These are phyloP conservation scores for Rattus rattus DNA, from an alignment of 2,113 vertebrate species.

Conservation along the genomic window DNA sequence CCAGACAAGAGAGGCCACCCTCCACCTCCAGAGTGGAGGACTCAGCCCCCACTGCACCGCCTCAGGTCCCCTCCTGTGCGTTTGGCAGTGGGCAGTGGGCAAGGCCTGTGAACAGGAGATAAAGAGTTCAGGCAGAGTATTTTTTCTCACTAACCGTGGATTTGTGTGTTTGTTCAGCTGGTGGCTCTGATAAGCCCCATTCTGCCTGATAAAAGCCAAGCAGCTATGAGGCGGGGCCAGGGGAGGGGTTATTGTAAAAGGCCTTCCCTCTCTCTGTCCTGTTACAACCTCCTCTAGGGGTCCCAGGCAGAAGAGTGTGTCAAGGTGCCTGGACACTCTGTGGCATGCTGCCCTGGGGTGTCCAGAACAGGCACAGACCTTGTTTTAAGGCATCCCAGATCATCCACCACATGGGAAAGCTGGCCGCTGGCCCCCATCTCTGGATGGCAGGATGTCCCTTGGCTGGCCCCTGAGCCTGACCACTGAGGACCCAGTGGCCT, in stretches of 20 bases:
- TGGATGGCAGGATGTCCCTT: background rate
- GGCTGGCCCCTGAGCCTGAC: background rate
- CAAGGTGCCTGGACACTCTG: background rate
- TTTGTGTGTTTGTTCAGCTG: slow-evolving; percentile 85
- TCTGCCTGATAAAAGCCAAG: slow-evolving; percentile 80
- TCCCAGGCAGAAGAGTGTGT: slow-evolving; percentile 5
- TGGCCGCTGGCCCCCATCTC: background rate
- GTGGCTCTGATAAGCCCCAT: slow-evolving; percentile 82
- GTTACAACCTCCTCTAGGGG: background rate
- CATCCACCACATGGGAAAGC: background rate
- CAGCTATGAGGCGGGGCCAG: slow-evolving; percentile 60
- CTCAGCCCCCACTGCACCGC: background rate
- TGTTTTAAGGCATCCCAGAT: background rate
- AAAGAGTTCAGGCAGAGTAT: slow-evolving; percentile 81
- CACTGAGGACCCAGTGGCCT: background rate
- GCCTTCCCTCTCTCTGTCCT: slow-evolving; percentile 34
- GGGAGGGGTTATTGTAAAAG: slow-evolving; percentile 44
- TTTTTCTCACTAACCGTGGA: slow-evolving; percentile 80
- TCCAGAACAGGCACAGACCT: background rate
- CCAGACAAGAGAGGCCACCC: background rate
- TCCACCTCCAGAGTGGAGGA: background rate
- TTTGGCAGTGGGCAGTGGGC: slow-evolving; percentile 80
- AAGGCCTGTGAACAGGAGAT: slow-evolving; percentile 81
- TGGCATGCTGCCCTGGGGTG: background rate
- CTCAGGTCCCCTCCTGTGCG: slow-evolving; percentile 58